Percentiles rank a stretch among this genome's conserved stretches.
Conservation (phyloP, 2,888 invertebrate species). For the Synergus umbraculus region DNA sequence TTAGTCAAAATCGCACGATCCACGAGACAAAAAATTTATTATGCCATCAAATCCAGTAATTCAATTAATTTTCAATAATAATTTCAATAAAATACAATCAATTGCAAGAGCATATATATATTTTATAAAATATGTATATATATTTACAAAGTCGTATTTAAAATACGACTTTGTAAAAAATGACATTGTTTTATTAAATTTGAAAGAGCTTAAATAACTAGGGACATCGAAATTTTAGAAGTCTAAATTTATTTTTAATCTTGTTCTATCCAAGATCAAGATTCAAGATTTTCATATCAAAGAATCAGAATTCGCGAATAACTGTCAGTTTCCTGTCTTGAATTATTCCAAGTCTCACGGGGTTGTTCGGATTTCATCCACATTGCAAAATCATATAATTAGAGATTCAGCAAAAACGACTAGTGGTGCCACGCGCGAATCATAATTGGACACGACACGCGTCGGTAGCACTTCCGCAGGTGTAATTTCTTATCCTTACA, state of each 20-base stretch:
- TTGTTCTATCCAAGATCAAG: background rate
- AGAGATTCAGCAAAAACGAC: conserved; percentile 17
- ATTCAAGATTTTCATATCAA: background rate
- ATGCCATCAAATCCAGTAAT: background rate
- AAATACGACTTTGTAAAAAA: too few relatives aligned
- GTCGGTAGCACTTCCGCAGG: conserved; percentile 5
- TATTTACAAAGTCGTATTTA: too few relatives aligned
- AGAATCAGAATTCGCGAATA: conserved; percentile 13
- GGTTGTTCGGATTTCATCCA: conserved; percentile 18
- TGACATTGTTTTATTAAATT: too few relatives aligned
- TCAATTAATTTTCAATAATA: background rate
- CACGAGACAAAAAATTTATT: background rate
- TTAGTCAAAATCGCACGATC: background rate
- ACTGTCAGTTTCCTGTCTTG: conserved; percentile 29
- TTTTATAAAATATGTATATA: too few relatives aligned
- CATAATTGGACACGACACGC: conserved; percentile 1
- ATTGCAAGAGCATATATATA: too few relatives aligned
- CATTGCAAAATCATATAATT: conserved; percentile 34
- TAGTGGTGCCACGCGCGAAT: conserved; percentile 8
- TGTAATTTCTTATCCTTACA: conserved; percentile 7
- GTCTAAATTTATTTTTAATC: background rate
- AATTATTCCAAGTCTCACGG: conserved; percentile 17
- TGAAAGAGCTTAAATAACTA: too few relatives aligned
- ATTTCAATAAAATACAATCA: too few relatives aligned
- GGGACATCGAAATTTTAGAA: background rate